phyloP scores from a whole-genome alignment of 2,797 vertebrate species.

The Galagoides demidoff region DNA sequence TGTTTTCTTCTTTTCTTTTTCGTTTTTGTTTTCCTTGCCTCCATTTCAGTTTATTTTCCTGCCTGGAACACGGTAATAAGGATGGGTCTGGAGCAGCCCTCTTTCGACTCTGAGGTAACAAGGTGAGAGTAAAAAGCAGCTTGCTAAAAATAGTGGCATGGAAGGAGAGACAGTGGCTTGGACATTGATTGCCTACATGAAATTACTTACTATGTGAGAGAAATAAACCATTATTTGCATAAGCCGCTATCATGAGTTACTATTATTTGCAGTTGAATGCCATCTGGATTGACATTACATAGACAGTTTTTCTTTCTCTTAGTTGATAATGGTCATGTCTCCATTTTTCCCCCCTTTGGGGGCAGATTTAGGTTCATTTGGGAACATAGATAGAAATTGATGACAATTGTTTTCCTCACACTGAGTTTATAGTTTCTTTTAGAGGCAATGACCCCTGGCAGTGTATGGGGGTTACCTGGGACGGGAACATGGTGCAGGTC shows the following conservation, averaged over 20 bases:
- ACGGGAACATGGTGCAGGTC: background rate
- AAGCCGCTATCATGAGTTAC: background rate
- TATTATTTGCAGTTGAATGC: background rate
- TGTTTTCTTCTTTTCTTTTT: background rate
- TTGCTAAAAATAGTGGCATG: background rate
- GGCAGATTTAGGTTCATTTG: background rate
- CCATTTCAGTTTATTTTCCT: background rate
- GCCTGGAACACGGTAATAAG: background rate
- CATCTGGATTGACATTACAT: background rate
- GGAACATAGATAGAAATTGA: background rate
- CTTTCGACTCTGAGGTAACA: background rate
- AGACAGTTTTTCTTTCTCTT: background rate
- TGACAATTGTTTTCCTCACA: background rate
- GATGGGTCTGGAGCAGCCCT: background rate
- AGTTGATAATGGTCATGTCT: background rate
- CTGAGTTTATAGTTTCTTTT: background rate
- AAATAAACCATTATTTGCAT: background rate
- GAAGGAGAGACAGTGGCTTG: background rate
- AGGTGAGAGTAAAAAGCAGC: background rate
- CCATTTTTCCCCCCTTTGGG: background rate
- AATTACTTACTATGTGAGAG: background rate
- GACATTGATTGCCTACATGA: too few relatives aligned
- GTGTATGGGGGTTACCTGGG: rapidly evolving
- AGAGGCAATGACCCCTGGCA: background rate
- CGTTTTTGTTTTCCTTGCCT: background rate